Evolutionary conservation across 2,797 vertebrate species (phyloP), one percentile per base, ranked within the genome.

Genomic region (Perodicticus potto): DNA sequence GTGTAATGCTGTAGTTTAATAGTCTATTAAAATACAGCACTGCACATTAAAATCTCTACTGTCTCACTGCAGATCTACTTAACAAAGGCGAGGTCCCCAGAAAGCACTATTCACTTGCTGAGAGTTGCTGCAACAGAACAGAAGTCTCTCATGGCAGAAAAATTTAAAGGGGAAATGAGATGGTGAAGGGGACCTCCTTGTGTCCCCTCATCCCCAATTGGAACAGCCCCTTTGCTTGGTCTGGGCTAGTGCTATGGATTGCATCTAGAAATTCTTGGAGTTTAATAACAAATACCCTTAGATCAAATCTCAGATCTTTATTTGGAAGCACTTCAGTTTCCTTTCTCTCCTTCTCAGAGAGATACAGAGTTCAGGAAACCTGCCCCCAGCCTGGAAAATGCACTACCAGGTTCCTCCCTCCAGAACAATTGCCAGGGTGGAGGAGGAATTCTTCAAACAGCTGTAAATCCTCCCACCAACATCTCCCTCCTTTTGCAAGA

Each of bases 11-110:
- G 88, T 95, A 94, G 94, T 90, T 98, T 98, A 98, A 97, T 96
- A 94, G 96, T 95, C 96, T 98, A 96, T 97, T 98, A 98, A 97
- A 98, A 98, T 89, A 61, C 96, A 96, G 95, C 93, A 55, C 87
- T 85, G 57, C 96, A 96, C 93, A 89, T 98, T 97, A 97, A 96
- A 95, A 92, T 95, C 97, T 96, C 91, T 88, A 29, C 93, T 3
- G 0, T 97, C 72, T 95, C 98, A 67, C 97, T 98, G 95, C 94
- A 84, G 91, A 97, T 91, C 32, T 83, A 89, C 96, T 97, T 97
- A 97, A 97, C 78, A 96, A 96, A 97, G 93, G 0, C 14, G 12
- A 0, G 61, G 92, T 98, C 95, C 97, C 96, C 89, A 89, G 96
- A 97, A 98, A 97, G 96, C 7, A 4, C 97, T 40, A 8, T 95